phyloP scores from a whole-genome alignment of 2,113 vertebrate genomes.

The Gnathonemus longibarbis region DNA sequence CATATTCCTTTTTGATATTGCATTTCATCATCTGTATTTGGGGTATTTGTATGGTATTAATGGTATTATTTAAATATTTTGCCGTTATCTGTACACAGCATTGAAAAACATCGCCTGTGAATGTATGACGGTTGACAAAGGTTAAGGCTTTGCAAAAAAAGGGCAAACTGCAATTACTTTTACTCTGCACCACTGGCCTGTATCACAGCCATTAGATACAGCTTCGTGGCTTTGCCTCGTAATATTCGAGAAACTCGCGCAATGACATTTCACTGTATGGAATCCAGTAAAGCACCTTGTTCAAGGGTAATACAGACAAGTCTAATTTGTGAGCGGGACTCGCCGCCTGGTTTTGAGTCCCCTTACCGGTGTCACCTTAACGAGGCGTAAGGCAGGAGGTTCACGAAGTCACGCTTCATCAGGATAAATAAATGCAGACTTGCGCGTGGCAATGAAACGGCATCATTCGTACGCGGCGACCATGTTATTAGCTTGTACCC shows the following conservation, averaged over 20 bases:
- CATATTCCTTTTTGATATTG: background rate
- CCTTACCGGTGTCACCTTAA: background rate
- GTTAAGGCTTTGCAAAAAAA: constrained; percentile 8
- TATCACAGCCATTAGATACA: constrained; percentile 7
- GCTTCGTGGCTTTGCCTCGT: background rate
- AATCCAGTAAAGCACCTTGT: constrained; percentile 4
- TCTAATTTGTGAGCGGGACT: background rate
- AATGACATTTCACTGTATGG: constrained; percentile 1
- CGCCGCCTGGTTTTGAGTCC: background rate
- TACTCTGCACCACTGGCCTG: background rate
- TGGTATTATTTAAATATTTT: constrained; percentile 4
- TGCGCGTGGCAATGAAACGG: background rate
- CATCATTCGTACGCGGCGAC: too few relatives aligned
- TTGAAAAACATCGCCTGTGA: background rate
- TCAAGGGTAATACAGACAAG: background rate
- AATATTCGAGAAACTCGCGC: background rate
- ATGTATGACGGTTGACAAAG: background rate
- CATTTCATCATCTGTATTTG: background rate
- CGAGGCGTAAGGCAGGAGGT: background rate
- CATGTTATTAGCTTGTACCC: background rate
- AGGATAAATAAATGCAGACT: background rate
- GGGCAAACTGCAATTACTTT: constrained; percentile 10
- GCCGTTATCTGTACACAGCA: background rate
- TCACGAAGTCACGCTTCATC: background rate
- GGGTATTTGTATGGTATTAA: background rate